Evolutionary conservation across 2,113 vertebrate species (phyloP).

Genomic region (Tretioscincus oriximinensis): DNA sequence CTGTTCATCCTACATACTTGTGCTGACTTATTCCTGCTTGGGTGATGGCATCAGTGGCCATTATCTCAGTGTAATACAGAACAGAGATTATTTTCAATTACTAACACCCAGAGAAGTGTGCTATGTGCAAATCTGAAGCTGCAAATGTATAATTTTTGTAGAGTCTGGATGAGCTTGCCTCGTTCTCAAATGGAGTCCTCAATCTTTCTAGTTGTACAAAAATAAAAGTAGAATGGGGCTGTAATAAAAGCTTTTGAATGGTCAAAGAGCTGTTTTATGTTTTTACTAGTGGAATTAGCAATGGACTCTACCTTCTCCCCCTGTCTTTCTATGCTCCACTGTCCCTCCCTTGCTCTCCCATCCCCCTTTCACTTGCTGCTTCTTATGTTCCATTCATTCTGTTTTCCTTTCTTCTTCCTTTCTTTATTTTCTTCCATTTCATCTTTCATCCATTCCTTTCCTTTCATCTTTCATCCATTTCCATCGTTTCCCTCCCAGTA

Average conservation of each 20-base stretch:
- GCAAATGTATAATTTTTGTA: conserved; percentile 18
- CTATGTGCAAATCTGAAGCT: not conserved
- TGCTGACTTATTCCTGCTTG: conserved; percentile 20
- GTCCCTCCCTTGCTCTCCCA: too few relatives aligned
- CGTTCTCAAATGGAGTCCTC: conserved; percentile 7
- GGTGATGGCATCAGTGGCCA: conserved; percentile 20
- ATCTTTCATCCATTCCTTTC: too few relatives aligned
- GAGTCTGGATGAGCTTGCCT: conserved; percentile 2
- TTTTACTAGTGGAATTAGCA: too few relatives aligned
- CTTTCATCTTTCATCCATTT: too few relatives aligned
- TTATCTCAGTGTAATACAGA: conserved; percentile 22
- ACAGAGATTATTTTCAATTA: conserved; percentile 28
- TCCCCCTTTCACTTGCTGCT: too few relatives aligned
- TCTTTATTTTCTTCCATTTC: too few relatives aligned
- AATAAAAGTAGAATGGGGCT: not conserved
- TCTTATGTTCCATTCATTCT: too few relatives aligned
- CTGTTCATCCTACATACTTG: conserved; percentile 19
- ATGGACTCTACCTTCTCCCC: too few relatives aligned
- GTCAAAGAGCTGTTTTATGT: not conserved
- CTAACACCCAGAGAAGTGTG: not conserved
- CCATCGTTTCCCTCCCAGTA: too few relatives aligned
- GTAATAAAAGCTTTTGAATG: conserved; percentile 6
- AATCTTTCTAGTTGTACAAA: not conserved
- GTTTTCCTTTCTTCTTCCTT: too few relatives aligned
- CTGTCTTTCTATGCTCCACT: too few relatives aligned